Percentiles rank a stretch among this genome's conserved stretches.
phyloP scores from a whole-genome alignment of 2,797 vertebrate genomes.

The Pelobates cultripes region DNA sequence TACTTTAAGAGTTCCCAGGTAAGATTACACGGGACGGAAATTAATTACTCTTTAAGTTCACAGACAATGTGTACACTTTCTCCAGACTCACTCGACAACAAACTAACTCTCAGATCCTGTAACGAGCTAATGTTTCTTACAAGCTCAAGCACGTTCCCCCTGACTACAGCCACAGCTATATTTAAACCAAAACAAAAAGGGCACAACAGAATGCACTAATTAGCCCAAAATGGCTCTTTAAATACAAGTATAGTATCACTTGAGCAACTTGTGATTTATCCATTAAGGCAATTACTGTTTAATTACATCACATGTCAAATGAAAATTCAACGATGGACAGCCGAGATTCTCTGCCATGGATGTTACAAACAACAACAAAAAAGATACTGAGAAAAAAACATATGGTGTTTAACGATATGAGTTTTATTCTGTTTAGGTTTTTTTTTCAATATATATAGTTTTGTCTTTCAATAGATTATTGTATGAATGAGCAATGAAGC shows the following conservation, averaged over 20 bases:
- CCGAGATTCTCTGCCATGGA: too few species aligned
- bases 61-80: too few species aligned
- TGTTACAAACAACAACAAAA: too few species aligned
- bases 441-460: too few species aligned
- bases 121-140: background rate
- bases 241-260: background rate
- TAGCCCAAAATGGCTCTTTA: background rate
- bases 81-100: background rate
- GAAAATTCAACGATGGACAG: too few species aligned
- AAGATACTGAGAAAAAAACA: too few species aligned
- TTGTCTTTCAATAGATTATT: conserved; percentile 48
- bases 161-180: background rate
- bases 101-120: background rate
- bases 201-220: background rate
- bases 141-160: background rate
- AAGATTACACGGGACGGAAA: too few species aligned
- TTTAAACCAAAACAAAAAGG: background rate
- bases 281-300: background rate
- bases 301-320: too few species aligned
- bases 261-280: background rate
- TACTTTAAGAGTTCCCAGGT: too few species aligned
- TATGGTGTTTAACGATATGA: too few species aligned
- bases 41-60: too few species aligned
- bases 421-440: too few species aligned
- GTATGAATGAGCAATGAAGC: conserved; percentile 68